These are phyloP conservation scores for Xylophagus ater DNA, from an alignment of 2,888 invertebrate species.

Conservation along the genomic window DNA sequence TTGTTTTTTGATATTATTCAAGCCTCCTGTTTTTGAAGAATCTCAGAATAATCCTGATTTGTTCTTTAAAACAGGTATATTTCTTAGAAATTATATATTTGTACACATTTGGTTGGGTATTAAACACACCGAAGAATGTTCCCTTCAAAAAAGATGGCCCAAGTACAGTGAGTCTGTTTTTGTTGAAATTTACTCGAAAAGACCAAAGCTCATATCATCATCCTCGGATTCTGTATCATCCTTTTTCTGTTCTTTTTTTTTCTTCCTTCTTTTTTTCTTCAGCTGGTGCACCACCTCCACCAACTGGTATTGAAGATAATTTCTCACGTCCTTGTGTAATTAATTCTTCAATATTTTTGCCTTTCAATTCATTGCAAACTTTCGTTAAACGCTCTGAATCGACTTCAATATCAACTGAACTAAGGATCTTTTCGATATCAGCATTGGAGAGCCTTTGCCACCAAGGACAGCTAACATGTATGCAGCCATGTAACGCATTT, in stretches of 20 bases:
- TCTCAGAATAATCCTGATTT: no score
- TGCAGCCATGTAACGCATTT: slow-evolving; percentile 99
- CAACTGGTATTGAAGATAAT: slow-evolving; percentile 86
- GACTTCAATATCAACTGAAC: slow-evolving; percentile 91
- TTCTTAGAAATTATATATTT: slow-evolving; percentile 14
- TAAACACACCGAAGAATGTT: slow-evolving; percentile 2
- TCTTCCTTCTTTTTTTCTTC: slow-evolving; percentile 57
- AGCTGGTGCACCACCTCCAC: slow-evolving; percentile 65
- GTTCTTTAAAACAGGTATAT: slow-evolving; percentile 12
- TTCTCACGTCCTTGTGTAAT: slow-evolving; percentile 84
- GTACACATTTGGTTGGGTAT: slow-evolving; percentile 4
- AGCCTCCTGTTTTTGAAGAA: no score
- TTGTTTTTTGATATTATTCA: no score
- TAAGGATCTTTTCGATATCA: slow-evolving; percentile 90
- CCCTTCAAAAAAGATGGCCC: background rate
- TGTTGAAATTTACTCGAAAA: slow-evolving; percentile 60
- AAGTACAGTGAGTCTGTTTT: slow-evolving; percentile 11
- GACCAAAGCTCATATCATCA: slow-evolving; percentile 98
- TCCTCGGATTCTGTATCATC: slow-evolving; percentile 88
- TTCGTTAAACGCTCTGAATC: slow-evolving; percentile 77
- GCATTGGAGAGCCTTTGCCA: slow-evolving; percentile 70
- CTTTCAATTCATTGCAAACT: slow-evolving; percentile 75
- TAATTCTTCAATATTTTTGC: slow-evolving; percentile 83
- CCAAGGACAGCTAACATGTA: slow-evolving; percentile 90
- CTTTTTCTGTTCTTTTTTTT: slow-evolving; percentile 62